A percentile compares a stretch with the other conserved stretches of the same genome.
Evolutionary conservation across 2,797 vertebrate genomes (phyloP).

Genomic region (Anniella stebbinsi): DNA sequence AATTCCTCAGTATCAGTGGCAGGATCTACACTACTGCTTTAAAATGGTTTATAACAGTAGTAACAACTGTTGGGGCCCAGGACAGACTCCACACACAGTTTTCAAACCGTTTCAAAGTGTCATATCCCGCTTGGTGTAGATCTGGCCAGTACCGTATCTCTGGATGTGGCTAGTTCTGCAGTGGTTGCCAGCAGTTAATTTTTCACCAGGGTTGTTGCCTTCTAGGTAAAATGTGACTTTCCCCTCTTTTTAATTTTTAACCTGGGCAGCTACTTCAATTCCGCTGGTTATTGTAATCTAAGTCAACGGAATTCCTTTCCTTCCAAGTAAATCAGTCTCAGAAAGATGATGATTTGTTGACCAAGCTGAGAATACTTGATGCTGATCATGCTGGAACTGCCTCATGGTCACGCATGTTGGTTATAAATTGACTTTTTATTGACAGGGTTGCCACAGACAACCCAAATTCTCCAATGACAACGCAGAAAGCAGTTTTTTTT

Average conservation of each 20-base stretch:
- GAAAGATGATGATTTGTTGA: background rate
- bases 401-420: background rate
- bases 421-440: slow-evolving; percentile 23
- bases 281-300: slow-evolving; percentile 14
- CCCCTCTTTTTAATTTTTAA: slow-evolving; percentile 70
- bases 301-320: slow-evolving; percentile 49
- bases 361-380: background rate
- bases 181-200: background rate
- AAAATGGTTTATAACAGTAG: no score
- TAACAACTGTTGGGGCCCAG: no score
- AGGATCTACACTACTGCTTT: no score
- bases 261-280: slow-evolving; percentile 28
- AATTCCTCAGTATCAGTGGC: background rate
- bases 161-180: background rate
- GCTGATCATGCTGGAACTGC: background rate
- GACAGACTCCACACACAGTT: no score
- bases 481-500: background rate
- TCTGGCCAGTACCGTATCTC: slow-evolving; percentile 3
- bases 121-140: no score
- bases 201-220: slow-evolving; percentile 39
- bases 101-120: no score
- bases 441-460: background rate
- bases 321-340: background rate
- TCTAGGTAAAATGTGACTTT: slow-evolving; percentile 56
- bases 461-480: background rate